Evolutionary conservation across 2,888 invertebrate genomes (phyloP), one percentile per base, ranked within the genome.

Genomic region (Andrena trimmerana): DNA sequence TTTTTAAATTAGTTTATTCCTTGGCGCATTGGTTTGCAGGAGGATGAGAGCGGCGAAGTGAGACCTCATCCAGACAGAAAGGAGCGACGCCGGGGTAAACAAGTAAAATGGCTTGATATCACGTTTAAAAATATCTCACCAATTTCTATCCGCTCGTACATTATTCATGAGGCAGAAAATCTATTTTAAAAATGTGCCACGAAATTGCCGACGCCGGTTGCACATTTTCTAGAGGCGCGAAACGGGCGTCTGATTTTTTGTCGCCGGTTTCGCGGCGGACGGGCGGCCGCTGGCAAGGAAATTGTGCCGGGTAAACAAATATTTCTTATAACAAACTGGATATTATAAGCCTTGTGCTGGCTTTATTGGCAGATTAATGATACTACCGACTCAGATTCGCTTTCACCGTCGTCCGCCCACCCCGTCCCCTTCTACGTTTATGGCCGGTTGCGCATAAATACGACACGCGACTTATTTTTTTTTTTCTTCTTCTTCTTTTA

Each of bases 381-480:
- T 85, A 85, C 85, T 73, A 81, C 66, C 78, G 68, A 79, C 69
- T 87, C 80, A 78, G 85, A 85, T 85, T 88, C 80, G 83, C 88
- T 88, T 87, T 89, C 85, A 88, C 83, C 87, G 78, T 71, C 66
- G 73, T 62, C 66, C 78, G 69, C 79, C 83, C 83, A 82, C 83
- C 83, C 78, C 78, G 78, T 27, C 68, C 78, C 83, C 83, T 83
- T 84, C 78, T 68, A 68, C 78, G 31, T 69, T 82, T 83, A 76
- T 73, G 70, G 70, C 50, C 60, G 71, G 73, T 81, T 76, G 73
- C 81, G 77, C 68, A 77, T 84, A 81, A 84, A 84, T 80, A 84
- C 77, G 74, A 78, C 74, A 78, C 63, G 42, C 73, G 73, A 82
- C 27, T 74, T 66, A 74, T 62, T 73, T 81, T 81, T 68, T 81